Base-by-base conservation (phyloP, 2,888 invertebrate species). In the Iselma pallidipennis region DNA sequence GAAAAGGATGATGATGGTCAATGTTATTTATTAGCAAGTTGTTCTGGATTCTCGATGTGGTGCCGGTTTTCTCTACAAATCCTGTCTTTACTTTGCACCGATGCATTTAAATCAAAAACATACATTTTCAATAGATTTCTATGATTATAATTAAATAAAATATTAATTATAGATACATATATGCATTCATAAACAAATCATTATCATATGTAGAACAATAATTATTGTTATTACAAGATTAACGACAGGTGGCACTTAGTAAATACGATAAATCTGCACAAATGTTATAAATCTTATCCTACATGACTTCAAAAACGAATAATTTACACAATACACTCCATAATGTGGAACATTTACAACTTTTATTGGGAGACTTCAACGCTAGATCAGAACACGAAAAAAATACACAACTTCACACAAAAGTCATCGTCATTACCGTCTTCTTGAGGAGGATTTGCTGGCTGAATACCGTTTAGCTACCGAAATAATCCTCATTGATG, bases 21-120 rank as follows among this genome's bases (percentile, higher is more conserved):
- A 45, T 45, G 45, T 63, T 59, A 59, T 63, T 63, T 63, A 63
- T 63, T 53, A 49, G 52, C 23, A 49, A 49, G 33, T 55, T 58
- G 57, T 51, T 61, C 50, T 55, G 55, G 59, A 55, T 59, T 59
- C 55, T 55, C 54, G 55, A 14, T 42, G 50, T 50, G 49, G 33
- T 50, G 62, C 55, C 62, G 51, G 58, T 51, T 62, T 45, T n/a
- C 19, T 19, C n/a, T 10, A 45, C 31, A 31, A 29, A 9, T n/a
- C 31, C n/a, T n/a, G n/a, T n/a, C n/a, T n/a, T n/a, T n/a, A n/a
- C n/a, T n/a, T 12, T n/a, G 16, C 16, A 16, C 37, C 37, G 16
- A 16, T 6, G 16, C 7, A 16, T 37, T 37, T 9, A 6, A 37
- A 37, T 16, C 37, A n/a, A n/a, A n/a, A n/a, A n/a, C n/a, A n/a